phyloP scores from a whole-genome alignment of 2,797 vertebrate species.

The Brachyalestes nurse region DNA sequence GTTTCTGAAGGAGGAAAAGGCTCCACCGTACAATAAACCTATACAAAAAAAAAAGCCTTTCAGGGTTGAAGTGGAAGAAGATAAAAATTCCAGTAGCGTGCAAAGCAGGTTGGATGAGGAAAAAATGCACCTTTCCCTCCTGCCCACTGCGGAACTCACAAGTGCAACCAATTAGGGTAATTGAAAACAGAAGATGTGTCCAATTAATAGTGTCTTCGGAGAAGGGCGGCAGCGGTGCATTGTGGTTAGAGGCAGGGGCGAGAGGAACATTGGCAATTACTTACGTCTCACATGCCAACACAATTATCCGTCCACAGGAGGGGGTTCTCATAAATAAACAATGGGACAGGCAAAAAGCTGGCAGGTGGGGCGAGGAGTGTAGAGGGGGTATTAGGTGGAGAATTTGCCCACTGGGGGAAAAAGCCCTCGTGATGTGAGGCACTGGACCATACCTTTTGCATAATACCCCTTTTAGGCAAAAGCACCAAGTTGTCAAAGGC shows the following conservation, averaged over 20 bases:
- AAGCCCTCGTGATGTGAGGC: constrained; percentile 62
- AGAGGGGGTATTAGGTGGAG: constrained; percentile 48
- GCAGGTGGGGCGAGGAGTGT: constrained; percentile 5
- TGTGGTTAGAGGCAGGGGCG: constrained; percentile 51
- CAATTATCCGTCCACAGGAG: constrained; percentile 67
- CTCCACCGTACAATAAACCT: constrained; percentile 45
- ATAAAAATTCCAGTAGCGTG: constrained; percentile 39
- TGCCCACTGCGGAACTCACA: constrained; percentile 56
- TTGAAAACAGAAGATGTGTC: constrained; percentile 68
- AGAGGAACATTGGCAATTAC: constrained; percentile 67
- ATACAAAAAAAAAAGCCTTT: constrained; percentile 43
- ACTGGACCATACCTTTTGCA: constrained; percentile 70
- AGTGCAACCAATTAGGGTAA: constrained; percentile 66
- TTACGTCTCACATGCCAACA: constrained; percentile 69
- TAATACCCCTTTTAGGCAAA: constrained; percentile 72
- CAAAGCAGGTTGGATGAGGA: constrained; percentile 54
- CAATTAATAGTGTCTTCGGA: constrained; percentile 67
- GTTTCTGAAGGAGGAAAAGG: constrained; percentile 22
- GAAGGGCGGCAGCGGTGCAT: constrained; percentile 46
- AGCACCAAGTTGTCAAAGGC: constrained; percentile 66
- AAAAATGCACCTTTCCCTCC: constrained; percentile 59
- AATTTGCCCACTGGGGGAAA: constrained; percentile 56
- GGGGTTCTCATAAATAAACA: constrained; percentile 69
- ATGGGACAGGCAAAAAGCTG: constrained; percentile 56
- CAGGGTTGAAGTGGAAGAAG: constrained; percentile 47